Percentiles rank a stretch among this genome's conserved stretches.
Conservation (phyloP, 2,113 vertebrate species). For the Colossoma macropomum region DNA sequence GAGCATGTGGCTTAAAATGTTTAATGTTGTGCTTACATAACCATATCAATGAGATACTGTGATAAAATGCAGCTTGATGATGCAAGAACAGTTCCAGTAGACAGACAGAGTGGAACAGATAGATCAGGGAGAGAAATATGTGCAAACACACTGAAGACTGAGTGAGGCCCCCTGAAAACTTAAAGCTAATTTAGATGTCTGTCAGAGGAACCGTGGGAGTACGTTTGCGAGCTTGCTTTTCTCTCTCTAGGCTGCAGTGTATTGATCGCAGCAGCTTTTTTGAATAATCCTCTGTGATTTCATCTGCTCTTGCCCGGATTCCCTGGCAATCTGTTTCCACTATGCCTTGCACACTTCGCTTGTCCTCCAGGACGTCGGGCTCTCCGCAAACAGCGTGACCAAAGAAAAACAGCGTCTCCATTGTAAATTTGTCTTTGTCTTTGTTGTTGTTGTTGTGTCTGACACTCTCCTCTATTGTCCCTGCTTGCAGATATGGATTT, state of each 20-base stretch:
- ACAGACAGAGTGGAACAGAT: background rate
- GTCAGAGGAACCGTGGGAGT: constrained; percentile 16
- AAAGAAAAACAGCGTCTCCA: constrained; percentile 39
- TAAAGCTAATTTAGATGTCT: constrained; percentile 53
- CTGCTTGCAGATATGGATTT: constrained; percentile 41
- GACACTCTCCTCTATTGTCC: constrained; percentile 18
- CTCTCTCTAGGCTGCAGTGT: constrained; percentile 18
- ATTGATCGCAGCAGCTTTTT: constrained; percentile 50
- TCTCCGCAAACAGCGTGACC: constrained; percentile 30
- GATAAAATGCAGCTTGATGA: background rate
- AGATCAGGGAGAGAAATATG: constrained; percentile 26
- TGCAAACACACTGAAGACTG: background rate
- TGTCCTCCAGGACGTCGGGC: constrained; percentile 36
- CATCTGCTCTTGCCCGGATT: constrained; percentile 34
- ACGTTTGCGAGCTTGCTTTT: constrained; percentile 28
- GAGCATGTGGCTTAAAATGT: too few species aligned
- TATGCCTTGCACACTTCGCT: constrained; percentile 35
- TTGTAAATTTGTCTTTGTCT: constrained; percentile 50
- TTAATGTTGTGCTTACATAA: too few species aligned
- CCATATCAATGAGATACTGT: too few species aligned
- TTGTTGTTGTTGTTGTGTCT: constrained; percentile 42
- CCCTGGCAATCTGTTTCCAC: constrained; percentile 56
- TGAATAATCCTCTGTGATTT: constrained; percentile 55
- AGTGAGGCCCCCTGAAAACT: background rate
- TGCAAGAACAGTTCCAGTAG: background rate